Conservation (phyloP, 2,113 vertebrate species). For the Misgurnus mizolepis region DNA sequence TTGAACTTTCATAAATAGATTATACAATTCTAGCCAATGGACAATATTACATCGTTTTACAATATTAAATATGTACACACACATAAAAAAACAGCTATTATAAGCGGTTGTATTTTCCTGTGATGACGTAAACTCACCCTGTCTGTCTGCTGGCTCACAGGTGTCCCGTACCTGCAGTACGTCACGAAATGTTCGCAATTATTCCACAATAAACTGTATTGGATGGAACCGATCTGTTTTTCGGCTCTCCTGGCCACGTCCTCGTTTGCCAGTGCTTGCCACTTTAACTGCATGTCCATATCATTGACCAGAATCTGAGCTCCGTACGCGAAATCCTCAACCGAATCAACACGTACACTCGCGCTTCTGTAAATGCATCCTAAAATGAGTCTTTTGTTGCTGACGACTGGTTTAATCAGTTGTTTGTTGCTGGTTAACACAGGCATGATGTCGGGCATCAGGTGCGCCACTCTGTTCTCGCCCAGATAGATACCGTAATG, state of each 20-base stretch:
- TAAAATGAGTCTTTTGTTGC: conserved; percentile 87
- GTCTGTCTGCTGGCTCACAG: conserved; percentile 84
- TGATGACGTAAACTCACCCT: conserved; percentile 72
- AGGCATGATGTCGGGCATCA: conserved; percentile 93
- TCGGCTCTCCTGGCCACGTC: conserved; percentile 84
- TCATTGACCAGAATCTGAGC: conserved; percentile 81
- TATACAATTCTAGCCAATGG: no score
- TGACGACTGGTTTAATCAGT: conserved; percentile 78
- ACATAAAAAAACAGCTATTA: background rate
- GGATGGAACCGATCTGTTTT: conserved; percentile 75
- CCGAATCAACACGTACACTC: conserved; percentile 86
- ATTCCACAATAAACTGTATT: conserved; percentile 93
- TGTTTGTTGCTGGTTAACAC: conserved; percentile 72
- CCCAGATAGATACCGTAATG: conserved; percentile 95
- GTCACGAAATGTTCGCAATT: conserved; percentile 97
- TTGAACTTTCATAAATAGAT: no score
- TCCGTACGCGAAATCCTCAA: conserved; percentile 93
- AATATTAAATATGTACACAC: no score
- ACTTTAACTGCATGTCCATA: conserved; percentile 73
- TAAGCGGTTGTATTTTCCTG: background rate
- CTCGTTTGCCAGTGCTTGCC: conserved; percentile 72
- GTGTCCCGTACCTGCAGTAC: conserved; percentile 85
- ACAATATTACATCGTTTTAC: no score
- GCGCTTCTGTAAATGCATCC: conserved; percentile 83
- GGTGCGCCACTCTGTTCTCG: conserved; percentile 86